These are phyloP conservation scores for Anarrhichthys ocellatus DNA, from an alignment of 2,113 vertebrate genomes.

Conservation along the genomic window DNA sequence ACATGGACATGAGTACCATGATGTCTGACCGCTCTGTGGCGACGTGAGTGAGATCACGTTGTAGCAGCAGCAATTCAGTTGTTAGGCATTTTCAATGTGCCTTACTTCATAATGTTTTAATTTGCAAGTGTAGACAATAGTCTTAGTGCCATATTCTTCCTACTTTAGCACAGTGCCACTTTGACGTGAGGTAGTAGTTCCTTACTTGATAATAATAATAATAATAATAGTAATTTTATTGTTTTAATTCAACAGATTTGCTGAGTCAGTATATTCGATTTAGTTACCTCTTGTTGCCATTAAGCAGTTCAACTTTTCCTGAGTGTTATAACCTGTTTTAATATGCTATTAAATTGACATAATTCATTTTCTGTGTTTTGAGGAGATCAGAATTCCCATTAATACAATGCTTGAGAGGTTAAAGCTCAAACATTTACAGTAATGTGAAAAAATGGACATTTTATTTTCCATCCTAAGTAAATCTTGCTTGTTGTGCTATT, in stretches of 20 bases:
- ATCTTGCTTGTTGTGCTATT: neutral
- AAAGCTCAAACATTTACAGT: neutral
- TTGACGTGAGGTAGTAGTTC: neutral
- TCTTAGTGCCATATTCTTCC: neutral
- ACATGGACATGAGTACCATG: constrained; percentile 79
- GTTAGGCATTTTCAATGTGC: neutral
- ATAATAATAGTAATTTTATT: neutral
- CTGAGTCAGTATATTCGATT: neutral
- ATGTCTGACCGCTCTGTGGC: constrained; percentile 79
- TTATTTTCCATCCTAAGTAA: neutral
- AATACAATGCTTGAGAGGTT: neutral
- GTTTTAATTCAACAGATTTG: neutral
- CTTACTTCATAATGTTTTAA: neutral
- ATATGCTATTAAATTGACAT: neutral
- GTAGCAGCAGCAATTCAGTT: neutral
- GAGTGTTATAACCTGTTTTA: neutral
- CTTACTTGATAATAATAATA: neutral
- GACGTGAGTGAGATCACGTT: constrained; percentile 58
- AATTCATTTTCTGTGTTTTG: neutral
- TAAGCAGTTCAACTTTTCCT: neutral
- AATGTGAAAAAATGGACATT: neutral
- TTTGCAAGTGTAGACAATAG: neutral
- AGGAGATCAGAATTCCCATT: no score
- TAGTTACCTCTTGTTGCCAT: neutral
- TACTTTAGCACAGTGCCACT: neutral